Evolutionary conservation across 2,113 vertebrate species (phyloP), one percentile per base, ranked within the genome.

Genomic region (Pterocles burchelli): DNA sequence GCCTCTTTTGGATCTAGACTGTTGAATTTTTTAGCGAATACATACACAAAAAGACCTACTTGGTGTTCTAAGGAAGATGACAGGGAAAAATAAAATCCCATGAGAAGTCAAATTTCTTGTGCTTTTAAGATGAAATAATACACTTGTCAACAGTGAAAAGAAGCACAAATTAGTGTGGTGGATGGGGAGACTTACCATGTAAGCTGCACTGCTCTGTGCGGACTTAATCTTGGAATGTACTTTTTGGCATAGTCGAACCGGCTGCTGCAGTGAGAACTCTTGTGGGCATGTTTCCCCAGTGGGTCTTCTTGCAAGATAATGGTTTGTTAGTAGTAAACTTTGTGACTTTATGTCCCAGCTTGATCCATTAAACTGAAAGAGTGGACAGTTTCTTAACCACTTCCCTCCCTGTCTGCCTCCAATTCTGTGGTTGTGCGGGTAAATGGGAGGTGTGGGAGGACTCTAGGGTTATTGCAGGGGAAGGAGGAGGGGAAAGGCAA

Each of bases 231-330:
- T 67, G 17, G 26, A 26, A 29, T 57, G 20, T 58, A 28, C 15
- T 19, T n/a, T 83, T 80, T 49, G 36, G n/a, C 5, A 9, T 36
- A 70, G 41, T 31, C 18, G 68, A 52, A 6, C 3, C 3, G 38
- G 11, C 15, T 55, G 26, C 25, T 2, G 3, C 51, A 49, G 9
- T 7, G 25, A 22, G 36, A 59, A 2, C 9, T 75, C 17, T 8
- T 24, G 21, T 8, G 15, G 7, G 13, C 5, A 4, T 0, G 7
- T 57, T 70, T 85, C 24, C 43, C 14, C 1, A 1, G 4, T 24
- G 20, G 8, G 11, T 68, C 83, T 86, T 62, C 29, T 51, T 72
- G 57, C 13, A 59, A 70, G 34, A 4, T 25, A 33, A 31, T 16
- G 14, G 19, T 25, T 29, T 54, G 15, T 17, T 26, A 67, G 52